These are phyloP conservation scores for Archivesica marissinica DNA, from an alignment of 1,140 invertebrate genomes.

Conservation along the genomic window DNA sequence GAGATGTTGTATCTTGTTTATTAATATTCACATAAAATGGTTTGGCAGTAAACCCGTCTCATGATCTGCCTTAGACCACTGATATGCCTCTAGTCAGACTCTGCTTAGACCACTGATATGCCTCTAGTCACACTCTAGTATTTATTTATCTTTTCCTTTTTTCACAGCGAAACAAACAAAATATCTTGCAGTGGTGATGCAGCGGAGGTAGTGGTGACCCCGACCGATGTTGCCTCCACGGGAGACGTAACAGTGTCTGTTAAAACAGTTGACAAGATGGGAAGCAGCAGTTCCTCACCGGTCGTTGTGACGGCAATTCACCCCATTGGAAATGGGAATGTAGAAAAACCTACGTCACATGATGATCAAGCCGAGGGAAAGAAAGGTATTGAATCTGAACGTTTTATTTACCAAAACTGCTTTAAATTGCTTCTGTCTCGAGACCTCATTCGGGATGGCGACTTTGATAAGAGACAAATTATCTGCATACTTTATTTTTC, in stretches of 20 bases:
- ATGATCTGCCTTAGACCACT: too few relatives aligned
- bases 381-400: not conserved
- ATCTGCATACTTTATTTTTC: not conserved
- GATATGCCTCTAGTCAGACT: too few relatives aligned
- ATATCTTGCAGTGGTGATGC: slow-evolving; percentile 2
- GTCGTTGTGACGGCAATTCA: not conserved
- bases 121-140: too few relatives aligned
- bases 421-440: too few relatives aligned
- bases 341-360: not conserved
- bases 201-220: slow-evolving; percentile 14
- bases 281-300: not conserved
- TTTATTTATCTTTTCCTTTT: too few relatives aligned
- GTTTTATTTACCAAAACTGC: not conserved
- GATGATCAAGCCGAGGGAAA: not conserved
- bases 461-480: not conserved
- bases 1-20: too few relatives aligned
- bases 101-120: too few relatives aligned
- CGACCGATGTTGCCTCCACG: slow-evolving; percentile 29
- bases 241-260: not conserved
- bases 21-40: too few relatives aligned
- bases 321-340: not conserved
- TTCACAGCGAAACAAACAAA: too few relatives aligned
- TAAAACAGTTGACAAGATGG: not conserved
- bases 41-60: too few relatives aligned
- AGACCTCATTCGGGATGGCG: not conserved